phyloP scores from a whole-genome alignment of 2,113 vertebrate species.

The Toxostoma redivivum region DNA sequence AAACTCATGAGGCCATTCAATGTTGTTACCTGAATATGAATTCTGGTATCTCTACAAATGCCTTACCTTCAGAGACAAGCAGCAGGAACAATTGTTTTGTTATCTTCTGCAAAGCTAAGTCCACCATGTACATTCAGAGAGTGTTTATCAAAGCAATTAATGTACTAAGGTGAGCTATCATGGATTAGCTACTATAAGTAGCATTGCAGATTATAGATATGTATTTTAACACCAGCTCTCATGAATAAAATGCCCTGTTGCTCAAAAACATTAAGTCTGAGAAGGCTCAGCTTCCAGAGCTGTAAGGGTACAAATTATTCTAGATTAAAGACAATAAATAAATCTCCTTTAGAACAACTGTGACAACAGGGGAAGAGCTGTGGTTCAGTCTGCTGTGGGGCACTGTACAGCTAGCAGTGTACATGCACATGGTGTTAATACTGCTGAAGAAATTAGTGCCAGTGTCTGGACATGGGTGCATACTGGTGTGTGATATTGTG shows the following conservation, averaged over 20 bases:
- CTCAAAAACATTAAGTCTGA: not conserved
- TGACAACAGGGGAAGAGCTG: not conserved
- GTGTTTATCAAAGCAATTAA: not conserved
- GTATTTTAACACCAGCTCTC: not conserved
- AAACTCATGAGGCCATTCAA: not conserved
- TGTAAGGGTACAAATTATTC: not conserved
- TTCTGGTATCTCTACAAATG: not conserved
- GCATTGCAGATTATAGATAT: not conserved
- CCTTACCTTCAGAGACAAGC: not conserved
- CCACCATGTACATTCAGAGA: not conserved
- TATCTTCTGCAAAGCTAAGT: not conserved
- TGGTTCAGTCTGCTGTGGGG: rapidly evolving
- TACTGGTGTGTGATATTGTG: not conserved
- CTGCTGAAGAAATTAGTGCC: not conserved
- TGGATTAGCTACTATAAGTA: not conserved
- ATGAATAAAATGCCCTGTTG: not conserved
- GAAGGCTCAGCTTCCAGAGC: not conserved
- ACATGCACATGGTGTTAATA: not conserved
- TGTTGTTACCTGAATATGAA: not conserved
- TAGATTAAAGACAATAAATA: not conserved
- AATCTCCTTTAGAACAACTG: not conserved
- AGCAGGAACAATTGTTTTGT: not conserved
- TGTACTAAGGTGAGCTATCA: not conserved
- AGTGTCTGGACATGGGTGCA: no score
- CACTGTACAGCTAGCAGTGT: not conserved